Conservation (phyloP, 2,797 vertebrate species). For the Phoxinus dragarum region DNA sequence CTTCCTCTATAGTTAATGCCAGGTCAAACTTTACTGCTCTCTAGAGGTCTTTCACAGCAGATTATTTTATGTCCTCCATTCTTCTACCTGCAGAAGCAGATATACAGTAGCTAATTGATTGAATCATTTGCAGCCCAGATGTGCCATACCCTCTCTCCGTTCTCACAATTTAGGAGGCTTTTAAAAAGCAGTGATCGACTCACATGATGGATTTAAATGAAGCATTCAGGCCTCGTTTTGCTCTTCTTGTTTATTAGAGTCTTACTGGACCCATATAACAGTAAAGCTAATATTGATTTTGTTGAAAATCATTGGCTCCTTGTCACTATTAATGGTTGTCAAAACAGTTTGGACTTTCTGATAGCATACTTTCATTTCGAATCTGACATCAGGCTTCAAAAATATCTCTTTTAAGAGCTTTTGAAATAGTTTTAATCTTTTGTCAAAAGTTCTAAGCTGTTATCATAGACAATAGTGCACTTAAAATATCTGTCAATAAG, state of each 20-base stretch:
- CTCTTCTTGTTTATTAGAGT: conserved; percentile 60
- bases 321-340: conserved; percentile 16
- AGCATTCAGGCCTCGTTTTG: conserved; percentile 62
- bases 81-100: conserved; percentile 61
- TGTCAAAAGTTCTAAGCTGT: neutral
- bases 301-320: neutral
- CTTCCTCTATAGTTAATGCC: conserved; percentile 27
- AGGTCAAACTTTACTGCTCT: conserved; percentile 44
- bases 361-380: neutral
- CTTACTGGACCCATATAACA: conserved; percentile 19
- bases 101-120: conserved; percentile 72
- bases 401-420: neutral
- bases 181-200: conserved; percentile 70
- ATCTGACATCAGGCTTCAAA: conserved; percentile 2
- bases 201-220: conserved; percentile 70
- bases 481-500: neutral
- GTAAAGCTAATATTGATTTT: conserved; percentile 45
- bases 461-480: neutral
- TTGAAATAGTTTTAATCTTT: conserved; percentile 13
- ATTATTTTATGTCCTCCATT: conserved; percentile 15
- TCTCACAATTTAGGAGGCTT: conserved; percentile 70
- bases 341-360: conserved; percentile 11
- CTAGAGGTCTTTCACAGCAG: conserved; percentile 15
- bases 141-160: conserved; percentile 65
- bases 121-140: conserved; percentile 73